These are phyloP conservation scores for Apis cerana DNA, from an alignment of 1,140 invertebrate species.

Conservation along the genomic window DNA sequence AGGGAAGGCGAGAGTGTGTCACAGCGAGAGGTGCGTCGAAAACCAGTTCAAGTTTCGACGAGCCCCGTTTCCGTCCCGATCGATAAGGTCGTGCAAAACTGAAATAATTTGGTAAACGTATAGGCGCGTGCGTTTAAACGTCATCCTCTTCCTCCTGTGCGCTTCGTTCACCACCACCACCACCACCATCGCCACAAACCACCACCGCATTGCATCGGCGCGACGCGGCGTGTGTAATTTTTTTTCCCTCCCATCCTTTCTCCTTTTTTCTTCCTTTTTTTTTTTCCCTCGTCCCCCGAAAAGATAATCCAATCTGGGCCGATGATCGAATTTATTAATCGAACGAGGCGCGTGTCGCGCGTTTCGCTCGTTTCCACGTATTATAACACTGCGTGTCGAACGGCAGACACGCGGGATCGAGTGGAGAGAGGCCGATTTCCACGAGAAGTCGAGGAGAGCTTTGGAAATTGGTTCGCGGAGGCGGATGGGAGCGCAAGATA, in stretches of 20 bases:
- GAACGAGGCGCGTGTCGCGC: conserved; percentile 76
- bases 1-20: background rate
- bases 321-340: conserved; percentile 81
- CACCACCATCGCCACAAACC: conserved; percentile 33
- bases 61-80: conserved; percentile 39
- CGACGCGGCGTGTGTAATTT: no score
- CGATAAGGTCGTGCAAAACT: conserved; percentile 72
- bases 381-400: conserved; percentile 16
- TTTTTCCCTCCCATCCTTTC: no score
- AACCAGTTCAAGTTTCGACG: conserved; percentile 11
- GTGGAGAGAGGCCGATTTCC: no score
- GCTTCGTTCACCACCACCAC: conserved; percentile 32
- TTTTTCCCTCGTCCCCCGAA: conserved; percentile 45
- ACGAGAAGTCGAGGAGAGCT: conserved; percentile 1
- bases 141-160: conserved; percentile 52
- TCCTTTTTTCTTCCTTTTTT: conserved; percentile 53
- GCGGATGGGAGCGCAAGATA: conserved; percentile 7
- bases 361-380: conserved; percentile 54
- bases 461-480: background rate
- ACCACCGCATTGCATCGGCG: no score
- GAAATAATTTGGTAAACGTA: conserved; percentile 76
- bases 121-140: conserved; percentile 68
- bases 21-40: no score
- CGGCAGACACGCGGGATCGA: conserved; percentile 40
- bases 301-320: conserved; percentile 78